A percentile compares a stretch with the other conserved stretches of the same genome.
Conservation (phyloP, 2,113 vertebrate species). For the Gasterosteus aculeatus region DNA sequence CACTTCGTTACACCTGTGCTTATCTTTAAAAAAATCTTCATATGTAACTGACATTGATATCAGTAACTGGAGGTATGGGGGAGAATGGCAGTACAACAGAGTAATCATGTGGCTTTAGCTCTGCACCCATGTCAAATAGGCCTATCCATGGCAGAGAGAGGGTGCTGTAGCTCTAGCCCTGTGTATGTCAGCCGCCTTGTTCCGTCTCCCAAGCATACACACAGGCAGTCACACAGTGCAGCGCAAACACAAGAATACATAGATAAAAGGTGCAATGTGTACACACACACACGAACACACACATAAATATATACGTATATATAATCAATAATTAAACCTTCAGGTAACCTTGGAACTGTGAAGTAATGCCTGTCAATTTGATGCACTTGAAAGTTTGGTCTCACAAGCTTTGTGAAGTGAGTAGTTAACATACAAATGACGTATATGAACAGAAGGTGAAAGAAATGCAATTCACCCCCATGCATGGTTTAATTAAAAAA, state of each 20-base stretch:
- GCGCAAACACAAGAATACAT: conserved; percentile 68
- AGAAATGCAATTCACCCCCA: conserved; percentile 5
- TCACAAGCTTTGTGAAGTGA: conserved; percentile 46
- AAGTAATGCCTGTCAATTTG: conserved; percentile 1
- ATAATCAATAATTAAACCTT: conserved; percentile 29
- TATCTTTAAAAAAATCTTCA: neutral
- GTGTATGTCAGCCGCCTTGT: conserved; percentile 9
- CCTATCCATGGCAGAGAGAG: conserved; percentile 10
- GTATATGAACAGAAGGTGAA: conserved; percentile 2
- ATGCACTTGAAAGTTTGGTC: conserved; percentile 5
- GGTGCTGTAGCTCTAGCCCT: conserved; percentile 28
- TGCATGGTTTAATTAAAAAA: conserved; percentile 2
- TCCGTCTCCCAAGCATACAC: conserved; percentile 46
- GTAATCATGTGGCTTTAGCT: conserved; percentile 39
- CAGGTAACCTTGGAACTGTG: neutral
- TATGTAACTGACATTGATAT: conserved; percentile 22
- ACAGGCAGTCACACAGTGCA: conserved; percentile 49
- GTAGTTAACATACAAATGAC: neutral
- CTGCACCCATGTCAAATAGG: conserved; percentile 6
- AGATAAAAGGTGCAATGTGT: conserved; percentile 62
- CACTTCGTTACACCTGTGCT: conserved; percentile 9
- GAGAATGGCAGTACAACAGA: conserved; percentile 9
- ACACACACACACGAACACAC: conserved; percentile 23
- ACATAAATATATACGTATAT: neutral
- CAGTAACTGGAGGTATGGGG: conserved; percentile 31